Evolutionary conservation across 2,113 vertebrate genomes (phyloP), one percentile per base, ranked within the genome.

Genomic region (Perognathus longimembris): DNA sequence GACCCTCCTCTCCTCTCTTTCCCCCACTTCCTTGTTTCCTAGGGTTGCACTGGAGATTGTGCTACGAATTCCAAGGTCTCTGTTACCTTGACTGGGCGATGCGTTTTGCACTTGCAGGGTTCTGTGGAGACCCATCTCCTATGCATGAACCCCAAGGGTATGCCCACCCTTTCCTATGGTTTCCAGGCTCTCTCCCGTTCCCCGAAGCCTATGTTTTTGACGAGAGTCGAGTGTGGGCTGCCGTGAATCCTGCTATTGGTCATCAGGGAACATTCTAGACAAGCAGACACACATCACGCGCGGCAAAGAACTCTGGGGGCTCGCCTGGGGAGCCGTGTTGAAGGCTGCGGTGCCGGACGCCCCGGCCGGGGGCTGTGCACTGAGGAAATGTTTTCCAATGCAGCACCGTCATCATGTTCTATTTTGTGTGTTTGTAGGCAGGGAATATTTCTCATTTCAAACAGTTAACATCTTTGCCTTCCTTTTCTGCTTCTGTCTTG

Each of bases 401-500:
- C 28, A 61, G 45, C 8, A 3, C 36, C 6, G 30, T 7, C n/a
- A 34, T 80, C 11, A 42, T n/a, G 88, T 50, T 28, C 5, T 3
- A 4, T 85, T 89, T 78, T 50, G 6, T 92, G 76, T 88, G 2
- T 91, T 66, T 88, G 63, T 81, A 38, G 59, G 45, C 11, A 71
- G 32, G 32, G 50, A 24, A 4, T 7, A 21, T 42, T 90, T 91
- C 32, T 20, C 30, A 20, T 75, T 64, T 8, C 85, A 70, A 95
- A 71, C 54, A 64, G 9, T 77, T n/a, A 83, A 94, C 59, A 3
- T 76, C 82, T 93, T 75, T 90, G 17, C 92, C 59, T 83, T 50
- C 96, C 26, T 94, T 96, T 79, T 97, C 36, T 97, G 45, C 94
- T 97, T 85, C 69, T 93, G n/a, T 90, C 95, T 95, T 98, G 93